phyloP scores from a whole-genome alignment of 2,113 vertebrate species.

The Accipiter cooperii region DNA sequence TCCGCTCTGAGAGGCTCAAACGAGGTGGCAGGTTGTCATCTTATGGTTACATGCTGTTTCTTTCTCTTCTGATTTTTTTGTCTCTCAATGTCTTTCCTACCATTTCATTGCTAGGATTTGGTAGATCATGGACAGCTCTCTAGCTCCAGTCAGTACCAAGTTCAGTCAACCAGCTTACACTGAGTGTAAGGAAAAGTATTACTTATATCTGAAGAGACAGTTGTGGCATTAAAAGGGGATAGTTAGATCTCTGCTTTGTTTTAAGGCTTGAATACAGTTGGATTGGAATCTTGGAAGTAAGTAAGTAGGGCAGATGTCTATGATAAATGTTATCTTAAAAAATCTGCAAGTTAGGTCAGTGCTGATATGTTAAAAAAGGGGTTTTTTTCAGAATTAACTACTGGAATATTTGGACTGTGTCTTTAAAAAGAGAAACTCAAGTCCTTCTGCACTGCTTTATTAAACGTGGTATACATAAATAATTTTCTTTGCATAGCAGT shows the following conservation, averaged over 20 bases:
- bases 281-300: not conserved
- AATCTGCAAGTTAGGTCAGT: not conserved
- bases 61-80: constrained; percentile 70
- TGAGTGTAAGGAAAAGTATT: not conserved
- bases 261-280: not conserved
- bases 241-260: not conserved
- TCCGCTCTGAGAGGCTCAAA: constrained; percentile 97
- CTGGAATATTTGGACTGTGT: not conserved
- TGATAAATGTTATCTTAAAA: not conserved
- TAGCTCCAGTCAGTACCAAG: not conserved
- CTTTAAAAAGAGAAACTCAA: not conserved
- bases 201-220: not conserved
- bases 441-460: not conserved
- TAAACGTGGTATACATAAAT: not conserved
- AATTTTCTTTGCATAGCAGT: not conserved
- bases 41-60: constrained; percentile 70
- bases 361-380: not conserved
- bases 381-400: not conserved
- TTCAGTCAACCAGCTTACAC: not conserved
- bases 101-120: not conserved
- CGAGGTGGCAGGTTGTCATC: constrained; percentile 89
- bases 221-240: not conserved
- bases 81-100: not conserved
- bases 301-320: not conserved
- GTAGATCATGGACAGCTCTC: not conserved